Evolutionary conservation across 2,113 vertebrate genomes (phyloP).

Genomic region (Scartelaos histophorus): DNA sequence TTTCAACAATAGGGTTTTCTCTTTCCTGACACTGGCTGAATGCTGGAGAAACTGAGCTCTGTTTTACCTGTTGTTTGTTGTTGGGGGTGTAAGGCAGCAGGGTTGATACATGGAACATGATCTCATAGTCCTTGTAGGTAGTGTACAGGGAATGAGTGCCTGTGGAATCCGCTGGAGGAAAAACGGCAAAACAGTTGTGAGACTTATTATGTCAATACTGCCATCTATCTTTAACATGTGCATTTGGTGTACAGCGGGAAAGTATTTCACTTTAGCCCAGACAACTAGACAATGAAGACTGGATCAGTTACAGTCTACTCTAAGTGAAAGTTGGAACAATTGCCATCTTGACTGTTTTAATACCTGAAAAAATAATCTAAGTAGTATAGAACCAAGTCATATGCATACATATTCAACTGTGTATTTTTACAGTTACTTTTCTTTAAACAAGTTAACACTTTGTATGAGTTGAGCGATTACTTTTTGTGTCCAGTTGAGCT

Average conservation of each 20-base stretch:
- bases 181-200: conserved; percentile 25
- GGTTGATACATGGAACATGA: conserved; percentile 97
- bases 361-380: too few species aligned
- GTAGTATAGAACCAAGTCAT: not conserved
- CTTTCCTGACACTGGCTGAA: conserved; percentile 5
- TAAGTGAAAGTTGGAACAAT: conserved; percentile 1
- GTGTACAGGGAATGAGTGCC: conserved; percentile 94
- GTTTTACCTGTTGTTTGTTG: conserved; percentile 92
- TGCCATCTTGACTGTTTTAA: too few species aligned
- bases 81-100: conserved; percentile 95
- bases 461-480: conserved; percentile 78
- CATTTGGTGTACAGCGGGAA: conserved; percentile 17
- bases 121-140: conserved; percentile 94
- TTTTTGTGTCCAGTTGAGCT: conserved; percentile 95
- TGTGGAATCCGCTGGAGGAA: conserved; percentile 89
- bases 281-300: conserved; percentile 40
- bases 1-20: conserved; percentile 8
- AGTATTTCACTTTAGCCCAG: conserved; percentile 35
- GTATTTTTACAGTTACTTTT: not conserved
- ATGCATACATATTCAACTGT: not conserved
- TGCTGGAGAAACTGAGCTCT: not conserved
- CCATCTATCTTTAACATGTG: conserved; percentile 32
- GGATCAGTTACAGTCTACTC: conserved; percentile 33
- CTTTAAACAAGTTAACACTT: not conserved
- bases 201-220: conserved; percentile 20